Conservation (phyloP, 2,113 vertebrate genomes). For the Tetrax tetrax region DNA sequence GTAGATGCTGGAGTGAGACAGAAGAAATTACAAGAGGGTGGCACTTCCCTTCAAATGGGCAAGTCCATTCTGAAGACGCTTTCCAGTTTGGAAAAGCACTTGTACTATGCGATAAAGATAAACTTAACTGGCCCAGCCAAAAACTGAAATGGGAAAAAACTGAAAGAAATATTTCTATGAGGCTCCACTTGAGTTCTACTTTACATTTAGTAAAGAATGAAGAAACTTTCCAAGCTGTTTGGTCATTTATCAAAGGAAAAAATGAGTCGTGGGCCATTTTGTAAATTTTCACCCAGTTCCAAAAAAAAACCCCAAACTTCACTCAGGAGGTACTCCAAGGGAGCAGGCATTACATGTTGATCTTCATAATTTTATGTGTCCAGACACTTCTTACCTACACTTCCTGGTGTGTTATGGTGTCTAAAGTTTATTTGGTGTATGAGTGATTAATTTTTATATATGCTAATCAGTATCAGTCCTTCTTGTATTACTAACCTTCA, state of each 20-base stretch:
- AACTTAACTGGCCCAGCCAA: background rate
- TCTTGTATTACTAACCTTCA: background rate
- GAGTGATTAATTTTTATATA: background rate
- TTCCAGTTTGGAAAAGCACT: background rate
- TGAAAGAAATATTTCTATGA: background rate
- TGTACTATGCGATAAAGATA: background rate
- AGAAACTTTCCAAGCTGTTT: background rate
- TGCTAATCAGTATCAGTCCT: background rate
- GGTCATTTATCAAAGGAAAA: background rate
- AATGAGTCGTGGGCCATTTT: background rate
- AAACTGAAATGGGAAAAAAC: background rate
- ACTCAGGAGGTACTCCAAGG: background rate
- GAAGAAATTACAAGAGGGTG: background rate
- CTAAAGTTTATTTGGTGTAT: background rate
- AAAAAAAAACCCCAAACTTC: background rate
- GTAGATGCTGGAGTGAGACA: background rate
- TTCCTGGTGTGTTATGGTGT: background rate
- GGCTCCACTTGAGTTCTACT: background rate
- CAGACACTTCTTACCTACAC: background rate
- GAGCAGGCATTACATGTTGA: background rate
- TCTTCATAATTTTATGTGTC: background rate
- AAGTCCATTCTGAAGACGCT: background rate
- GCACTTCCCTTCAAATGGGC: background rate
- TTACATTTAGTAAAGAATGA: background rate
- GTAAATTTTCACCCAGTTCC: background rate